Conservation (phyloP, 2,113 vertebrate genomes). For the Engraulis encrasicolus region DNA sequence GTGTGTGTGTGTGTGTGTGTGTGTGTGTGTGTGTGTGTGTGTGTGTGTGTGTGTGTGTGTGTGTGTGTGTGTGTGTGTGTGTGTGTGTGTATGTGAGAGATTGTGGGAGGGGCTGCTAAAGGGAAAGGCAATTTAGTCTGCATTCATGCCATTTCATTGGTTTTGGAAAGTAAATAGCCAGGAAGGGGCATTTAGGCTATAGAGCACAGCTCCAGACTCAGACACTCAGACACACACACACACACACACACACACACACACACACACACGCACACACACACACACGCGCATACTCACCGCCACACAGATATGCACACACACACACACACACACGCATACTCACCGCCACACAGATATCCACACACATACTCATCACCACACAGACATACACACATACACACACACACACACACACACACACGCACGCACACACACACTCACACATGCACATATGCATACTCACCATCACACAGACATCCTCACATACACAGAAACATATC, state of each 20-base stretch:
- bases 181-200: conserved; percentile 54
- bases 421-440: neutral
- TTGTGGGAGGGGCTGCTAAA: conserved; percentile 69
- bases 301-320: too few relatives aligned
- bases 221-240: neutral
- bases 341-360: too few relatives aligned
- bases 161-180: conserved; percentile 79
- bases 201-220: neutral
- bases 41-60: too few relatives aligned
- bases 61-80: too few relatives aligned
- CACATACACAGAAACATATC: too few relatives aligned
- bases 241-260: conserved; percentile 22
- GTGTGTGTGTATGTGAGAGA: too few relatives aligned
- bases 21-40: too few relatives aligned
- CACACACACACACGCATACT: too few relatives aligned
- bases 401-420: neutral
- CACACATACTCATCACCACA: neutral
- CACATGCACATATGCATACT: too few relatives aligned
- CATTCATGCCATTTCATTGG: conserved; percentile 75
- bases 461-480: neutral
- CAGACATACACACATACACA: neutral
- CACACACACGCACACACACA: conserved; percentile 26
- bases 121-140: conserved; percentile 73
- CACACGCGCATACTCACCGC: too few relatives aligned
- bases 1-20: too few relatives aligned